Base-by-base conservation (phyloP, 2,113 vertebrate species). In the Machaerirhynchus nigripectus region DNA sequence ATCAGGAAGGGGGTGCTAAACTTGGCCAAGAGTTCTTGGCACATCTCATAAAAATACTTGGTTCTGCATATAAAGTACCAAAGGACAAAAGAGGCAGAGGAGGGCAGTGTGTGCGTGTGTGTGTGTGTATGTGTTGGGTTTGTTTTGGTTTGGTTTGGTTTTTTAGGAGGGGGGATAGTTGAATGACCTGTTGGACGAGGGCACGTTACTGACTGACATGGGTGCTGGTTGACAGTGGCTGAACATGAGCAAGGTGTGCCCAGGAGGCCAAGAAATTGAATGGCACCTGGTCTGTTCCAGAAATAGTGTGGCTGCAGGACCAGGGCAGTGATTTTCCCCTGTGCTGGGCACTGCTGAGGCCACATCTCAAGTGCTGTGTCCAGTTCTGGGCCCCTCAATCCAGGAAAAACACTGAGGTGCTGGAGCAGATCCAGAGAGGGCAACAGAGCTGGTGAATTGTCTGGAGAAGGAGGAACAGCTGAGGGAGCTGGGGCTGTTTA, bases 1-100 rank as follows among this genome's bases (percentile, higher is more conserved):
- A 1, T 37, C 7, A 52, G 33, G 21, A 69, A 65, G 11, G 5
- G 5, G 1, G 0, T 39, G 13, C 2, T 59, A 37, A 87, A 68
- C 23, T 84, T 77, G 49, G 13, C 23, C 1, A 2, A 42, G 33
- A 56, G 2, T 24, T 49, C 23, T 17, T 60, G 35, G 5, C 9
- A 27, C 3, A 23, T 15, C 2, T 57, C 39, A 12, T 35, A 63
- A 44, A 81, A 78, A 49, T 16, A 35, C 6, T 68, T 30, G 2
- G 5, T n/a, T 21, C 22, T 61, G 7, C 15, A 31, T 26, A 18
- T 26, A 49, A 70, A 65, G 2, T 11, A 49, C 24, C n/a, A n/a
- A n/a, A 22, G 20, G 26, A 15, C 17, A 76, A 63, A 65, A 71
- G 13, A 37, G 22, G 4, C 27, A 61, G 20, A 31, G 31, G 7